Evolutionary conservation across 2,888 invertebrate genomes (phyloP).

Genomic region (Hypsopygia costalis): DNA sequence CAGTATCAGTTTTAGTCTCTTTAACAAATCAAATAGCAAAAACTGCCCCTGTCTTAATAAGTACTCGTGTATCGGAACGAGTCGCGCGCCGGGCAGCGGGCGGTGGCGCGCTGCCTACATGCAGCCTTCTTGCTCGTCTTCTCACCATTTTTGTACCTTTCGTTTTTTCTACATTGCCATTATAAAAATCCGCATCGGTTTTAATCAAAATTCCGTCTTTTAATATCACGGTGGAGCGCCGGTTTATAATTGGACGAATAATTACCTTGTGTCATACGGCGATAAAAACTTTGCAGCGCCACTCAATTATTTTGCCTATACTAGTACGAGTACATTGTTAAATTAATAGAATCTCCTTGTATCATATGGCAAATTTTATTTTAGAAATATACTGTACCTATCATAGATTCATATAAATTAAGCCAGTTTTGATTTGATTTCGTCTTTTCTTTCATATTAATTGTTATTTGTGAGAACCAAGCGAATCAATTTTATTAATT

Average conservation of each 20-base stretch:
- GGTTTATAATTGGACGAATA: slow-evolving; percentile 63
- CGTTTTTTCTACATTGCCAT: slow-evolving; percentile 59
- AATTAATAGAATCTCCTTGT: too few species aligned
- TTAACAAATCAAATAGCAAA: slow-evolving; percentile 79
- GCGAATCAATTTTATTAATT: too few species aligned
- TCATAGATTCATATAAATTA: too few species aligned
- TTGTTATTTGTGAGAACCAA: too few species aligned
- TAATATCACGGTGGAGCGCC: slow-evolving; percentile 53
- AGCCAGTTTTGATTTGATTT: too few species aligned
- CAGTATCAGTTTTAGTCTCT: slow-evolving; percentile 70
- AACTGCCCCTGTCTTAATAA: slow-evolving; percentile 78
- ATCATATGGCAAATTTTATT: too few species aligned
- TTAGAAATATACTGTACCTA: too few species aligned
- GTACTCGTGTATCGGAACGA: slow-evolving; percentile 64
- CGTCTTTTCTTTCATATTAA: too few species aligned
- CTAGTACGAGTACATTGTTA: too few species aligned
- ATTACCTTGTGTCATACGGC: slow-evolving; percentile 56
- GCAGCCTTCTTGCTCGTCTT: slow-evolving; percentile 46
- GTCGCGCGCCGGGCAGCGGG: slow-evolving; percentile 50
- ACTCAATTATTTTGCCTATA: slow-evolving; percentile 34
- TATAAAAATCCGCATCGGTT: slow-evolving; percentile 69
- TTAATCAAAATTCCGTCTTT: slow-evolving; percentile 72
- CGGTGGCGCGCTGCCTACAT: slow-evolving; percentile 21
- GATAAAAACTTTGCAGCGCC: slow-evolving; percentile 42
- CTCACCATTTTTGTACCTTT: slow-evolving; percentile 64